These are phyloP conservation scores for Tinea trinotella DNA, from an alignment of 2,888 invertebrate species.

Conservation along the genomic window DNA sequence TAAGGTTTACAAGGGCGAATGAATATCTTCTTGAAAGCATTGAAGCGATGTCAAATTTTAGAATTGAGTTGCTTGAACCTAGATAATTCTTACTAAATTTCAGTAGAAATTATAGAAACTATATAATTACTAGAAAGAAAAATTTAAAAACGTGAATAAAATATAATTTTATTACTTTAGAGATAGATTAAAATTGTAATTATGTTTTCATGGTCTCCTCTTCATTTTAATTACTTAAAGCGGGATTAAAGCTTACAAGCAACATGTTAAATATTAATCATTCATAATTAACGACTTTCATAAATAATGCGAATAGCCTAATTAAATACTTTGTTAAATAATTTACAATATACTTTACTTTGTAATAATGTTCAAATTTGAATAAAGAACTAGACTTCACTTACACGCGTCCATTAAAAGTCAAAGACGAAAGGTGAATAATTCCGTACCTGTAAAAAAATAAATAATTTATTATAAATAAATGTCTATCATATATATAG, in stretches of 20 bases:
- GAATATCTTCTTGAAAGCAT: not conserved
- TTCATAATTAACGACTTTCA: too few relatives aligned
- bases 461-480: too few relatives aligned
- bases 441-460: too few relatives aligned
- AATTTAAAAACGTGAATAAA: not conserved
- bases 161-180: not conserved
- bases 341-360: too few relatives aligned
- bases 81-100: not conserved
- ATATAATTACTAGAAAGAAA: not conserved
- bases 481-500: too few relatives aligned
- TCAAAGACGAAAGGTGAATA: too few relatives aligned
- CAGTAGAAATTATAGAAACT: not conserved
- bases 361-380: too few relatives aligned
- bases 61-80: not conserved
- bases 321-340: too few relatives aligned
- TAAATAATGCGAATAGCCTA: too few relatives aligned
- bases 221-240: not conserved
- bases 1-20: constrained; percentile 18
- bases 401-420: too few relatives aligned
- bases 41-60: constrained; percentile 3
- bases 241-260: not conserved
- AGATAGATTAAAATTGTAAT: not conserved
- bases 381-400: too few relatives aligned
- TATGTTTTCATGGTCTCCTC: not conserved
- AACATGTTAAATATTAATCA: not conserved